These are phyloP conservation scores for Cotesia chilonis DNA, from an alignment of 1,140 invertebrate species.

Conservation along the genomic window DNA sequence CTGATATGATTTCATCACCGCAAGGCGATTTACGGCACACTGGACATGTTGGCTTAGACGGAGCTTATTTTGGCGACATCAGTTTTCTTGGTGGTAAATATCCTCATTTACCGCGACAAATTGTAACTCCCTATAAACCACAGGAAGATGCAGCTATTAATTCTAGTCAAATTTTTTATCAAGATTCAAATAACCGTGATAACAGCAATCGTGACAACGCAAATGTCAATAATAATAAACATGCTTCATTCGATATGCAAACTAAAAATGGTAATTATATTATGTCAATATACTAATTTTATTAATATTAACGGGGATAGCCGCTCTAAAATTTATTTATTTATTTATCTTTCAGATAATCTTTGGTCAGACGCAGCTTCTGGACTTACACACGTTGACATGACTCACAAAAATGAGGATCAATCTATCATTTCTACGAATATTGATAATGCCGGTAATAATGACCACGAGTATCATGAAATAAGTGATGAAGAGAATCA, in stretches of 20 bases:
- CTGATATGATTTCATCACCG: constrained; percentile 96
- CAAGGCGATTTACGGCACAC: constrained; percentile 98
- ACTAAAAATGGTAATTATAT: constrained; percentile 54
- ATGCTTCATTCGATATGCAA: constrained; percentile 50
- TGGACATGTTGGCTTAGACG: constrained; percentile 94
- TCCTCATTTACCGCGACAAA: constrained; percentile 81
- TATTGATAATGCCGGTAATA: constrained; percentile 54
- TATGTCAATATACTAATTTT: neutral
- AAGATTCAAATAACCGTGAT: constrained; percentile 63
- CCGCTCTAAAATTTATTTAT: no score
- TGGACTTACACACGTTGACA: constrained; percentile 54
- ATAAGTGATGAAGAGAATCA: constrained; percentile 87
- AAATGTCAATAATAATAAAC: constrained; percentile 49
- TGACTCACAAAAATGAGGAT: constrained; percentile 46
- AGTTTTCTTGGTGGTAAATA: constrained; percentile 84
- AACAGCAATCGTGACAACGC: constrained; percentile 52
- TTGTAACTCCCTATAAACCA: constrained; percentile 88
- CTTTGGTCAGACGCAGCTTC: constrained; percentile 59
- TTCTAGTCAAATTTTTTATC: constrained; percentile 59
- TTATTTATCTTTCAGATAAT: constrained; percentile 48
- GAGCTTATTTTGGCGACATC: constrained; percentile 95
- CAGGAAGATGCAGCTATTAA: constrained; percentile 74
- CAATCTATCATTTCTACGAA: constrained; percentile 48
- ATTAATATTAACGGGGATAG: no score
- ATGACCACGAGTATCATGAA: constrained; percentile 88